Conservation (phyloP, 2,113 vertebrate genomes). For the Acanthisitta chloris region DNA sequence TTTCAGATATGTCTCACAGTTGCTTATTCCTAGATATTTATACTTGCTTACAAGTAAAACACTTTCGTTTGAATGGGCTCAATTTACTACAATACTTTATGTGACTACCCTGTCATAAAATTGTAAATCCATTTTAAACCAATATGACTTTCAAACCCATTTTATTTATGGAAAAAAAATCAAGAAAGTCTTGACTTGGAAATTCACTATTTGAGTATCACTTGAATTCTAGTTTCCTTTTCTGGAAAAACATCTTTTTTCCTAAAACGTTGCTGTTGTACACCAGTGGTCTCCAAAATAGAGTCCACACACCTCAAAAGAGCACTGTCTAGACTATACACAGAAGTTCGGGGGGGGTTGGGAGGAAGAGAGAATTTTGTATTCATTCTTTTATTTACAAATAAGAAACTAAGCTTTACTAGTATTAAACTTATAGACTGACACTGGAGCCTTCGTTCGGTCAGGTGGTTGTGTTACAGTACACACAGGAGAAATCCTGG, state of each 20-base stretch:
- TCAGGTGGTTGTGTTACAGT: not conserved
- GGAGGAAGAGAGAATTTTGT: not conserved
- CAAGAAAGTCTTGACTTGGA: not conserved
- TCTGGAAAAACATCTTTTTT: too few relatives aligned
- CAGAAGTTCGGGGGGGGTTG: accelerated
- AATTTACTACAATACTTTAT: not conserved
- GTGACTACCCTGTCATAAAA: not conserved
- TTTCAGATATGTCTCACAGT: not conserved
- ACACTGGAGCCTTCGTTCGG: not conserved
- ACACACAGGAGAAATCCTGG: not conserved
- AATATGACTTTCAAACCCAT: not conserved
- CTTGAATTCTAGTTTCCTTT: not conserved
- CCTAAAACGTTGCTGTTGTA: not conserved
- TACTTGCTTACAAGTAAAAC: not conserved
- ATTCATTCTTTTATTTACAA: not conserved
- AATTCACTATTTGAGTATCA: not conserved
- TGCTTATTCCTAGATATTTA: not conserved
- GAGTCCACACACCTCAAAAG: not conserved
- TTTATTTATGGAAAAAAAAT: not conserved
- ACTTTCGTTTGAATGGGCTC: not conserved
- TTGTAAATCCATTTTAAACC: not conserved
- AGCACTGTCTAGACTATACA: not conserved
- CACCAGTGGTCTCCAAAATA: not conserved
- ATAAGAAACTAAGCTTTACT: not conserved
- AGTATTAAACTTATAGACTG: not conserved